Evolutionary conservation across 2,797 vertebrate species (phyloP).

Genomic region (Leptoclinus maculatus): DNA sequence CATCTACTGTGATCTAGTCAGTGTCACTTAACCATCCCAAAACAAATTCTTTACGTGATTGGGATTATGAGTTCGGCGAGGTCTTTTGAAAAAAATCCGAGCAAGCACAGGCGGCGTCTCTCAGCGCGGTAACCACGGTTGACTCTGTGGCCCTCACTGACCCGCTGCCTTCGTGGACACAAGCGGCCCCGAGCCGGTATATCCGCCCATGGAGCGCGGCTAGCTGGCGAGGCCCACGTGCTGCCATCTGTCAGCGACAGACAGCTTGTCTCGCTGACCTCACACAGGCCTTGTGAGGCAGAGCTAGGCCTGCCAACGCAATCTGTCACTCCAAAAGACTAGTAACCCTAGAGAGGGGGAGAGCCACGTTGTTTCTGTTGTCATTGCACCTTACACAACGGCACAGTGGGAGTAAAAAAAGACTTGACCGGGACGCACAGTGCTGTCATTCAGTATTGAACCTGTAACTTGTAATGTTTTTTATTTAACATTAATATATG

Average conservation of each 20-base stretch:
- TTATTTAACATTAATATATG: background rate
- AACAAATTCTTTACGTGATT: constrained; percentile 35
- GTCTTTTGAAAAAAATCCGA: constrained; percentile 27
- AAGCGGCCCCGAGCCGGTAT: constrained; percentile 46
- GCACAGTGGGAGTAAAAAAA: background rate
- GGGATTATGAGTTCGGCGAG: constrained; percentile 15
- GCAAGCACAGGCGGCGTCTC: background rate
- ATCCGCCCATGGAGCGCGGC: constrained; percentile 46
- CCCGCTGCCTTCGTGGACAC: constrained; percentile 44
- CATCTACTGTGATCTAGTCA: background rate
- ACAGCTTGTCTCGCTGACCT: constrained; percentile 55
- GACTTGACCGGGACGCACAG: background rate
- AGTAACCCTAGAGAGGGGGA: constrained; percentile 26
- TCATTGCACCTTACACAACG: constrained; percentile 14
- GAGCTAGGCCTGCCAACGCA: constrained; percentile 50
- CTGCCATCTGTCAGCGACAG: constrained; percentile 66
- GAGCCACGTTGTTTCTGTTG: constrained; percentile 20
- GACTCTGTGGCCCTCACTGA: constrained; percentile 39
- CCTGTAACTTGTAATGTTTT: background rate
- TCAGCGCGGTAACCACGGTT: constrained; percentile 29
- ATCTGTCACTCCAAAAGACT: constrained; percentile 52
- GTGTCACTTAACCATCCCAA: background rate
- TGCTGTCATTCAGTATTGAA: background rate
- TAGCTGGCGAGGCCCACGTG: constrained; percentile 48
- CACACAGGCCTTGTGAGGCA: constrained; percentile 52